Evolutionary conservation across 1,140 invertebrate species (phyloP), one percentile per base, ranked within the genome.

Genomic region (Cotesia glomerata): DNA sequence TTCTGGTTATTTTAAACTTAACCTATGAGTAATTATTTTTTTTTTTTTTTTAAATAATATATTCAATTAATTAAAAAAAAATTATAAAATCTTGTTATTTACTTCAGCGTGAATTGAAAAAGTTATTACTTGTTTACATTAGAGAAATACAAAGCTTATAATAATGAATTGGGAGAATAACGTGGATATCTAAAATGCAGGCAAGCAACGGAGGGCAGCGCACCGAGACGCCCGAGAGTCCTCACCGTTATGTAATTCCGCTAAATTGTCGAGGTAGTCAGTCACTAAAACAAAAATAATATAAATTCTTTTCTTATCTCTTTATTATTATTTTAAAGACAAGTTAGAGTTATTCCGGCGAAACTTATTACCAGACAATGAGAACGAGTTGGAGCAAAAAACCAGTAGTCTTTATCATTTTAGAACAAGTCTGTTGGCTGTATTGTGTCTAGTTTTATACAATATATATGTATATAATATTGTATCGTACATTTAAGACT

Each of bases 201-300:
- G 26, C 26, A 26, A 26, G 26, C 26, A 26, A 26, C 32, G 49
- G 61, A 54, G 45, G 61, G 45, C 49, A 71, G 36, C 45, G 49
- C 69, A 71, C 69, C 61, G 69, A 71, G 49, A 64, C 61, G 56
- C 45, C 36, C 54, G 18, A 61, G n/a, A 61, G 7, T 13, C 49
- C 61, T 49, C 45, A 71, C 69, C 69, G 61, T 71, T 63, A 71
- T 71, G 61, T 32, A 71, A 71, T 71, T 71, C 45, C 26, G 14
- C 36, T 32, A 35, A 49, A 32, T 49, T 16, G 61, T 36, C 61
- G 61, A 63, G 26, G 32, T 59, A 54, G 52, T 54, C 8, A 54
- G 8, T 54, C 13, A 54, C 26, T 26, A 26, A 26, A 54, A 16
- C 13, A 14, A 54, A 54, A 45, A 45, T 45, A 45, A 56, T 56